A percentile compares a stretch with the other conserved stretches of the same genome.
These are phyloP conservation scores for Nasonia giraulti DNA, from an alignment of 1,140 invertebrate genomes.

Conservation along the genomic window DNA sequence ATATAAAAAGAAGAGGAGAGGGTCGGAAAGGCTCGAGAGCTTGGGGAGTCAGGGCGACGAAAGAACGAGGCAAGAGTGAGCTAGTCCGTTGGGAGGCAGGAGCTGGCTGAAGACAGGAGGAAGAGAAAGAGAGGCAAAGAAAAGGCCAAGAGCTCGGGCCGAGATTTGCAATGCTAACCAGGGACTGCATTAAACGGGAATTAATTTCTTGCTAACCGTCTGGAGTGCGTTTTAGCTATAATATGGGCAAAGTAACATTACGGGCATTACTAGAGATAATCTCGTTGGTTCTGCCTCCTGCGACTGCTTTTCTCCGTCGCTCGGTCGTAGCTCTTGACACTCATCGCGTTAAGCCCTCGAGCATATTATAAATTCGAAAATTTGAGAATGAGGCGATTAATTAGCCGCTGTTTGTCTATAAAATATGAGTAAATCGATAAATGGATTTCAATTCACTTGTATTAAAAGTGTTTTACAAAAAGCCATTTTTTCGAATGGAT, in stretches of 20 bases:
- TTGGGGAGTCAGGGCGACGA: conserved; percentile 29
- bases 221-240: conserved; percentile 61
- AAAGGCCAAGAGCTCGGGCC: conserved; percentile 48
- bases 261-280: conserved; percentile 65
- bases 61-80: conserved; percentile 9
- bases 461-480: too few relatives aligned
- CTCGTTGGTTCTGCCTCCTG: conserved; percentile 50
- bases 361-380: not conserved
- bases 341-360: not conserved
- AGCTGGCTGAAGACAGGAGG: conserved; percentile 44
- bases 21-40: conserved; percentile 2
- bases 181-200: conserved; percentile 72
- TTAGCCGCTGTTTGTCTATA: not conserved
- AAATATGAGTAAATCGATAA: too few relatives aligned
- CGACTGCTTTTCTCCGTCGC: not conserved
- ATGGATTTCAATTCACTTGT: too few relatives aligned
- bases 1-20: conserved; percentile 54
- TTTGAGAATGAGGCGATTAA: not conserved
- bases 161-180: conserved; percentile 72
- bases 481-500: too few relatives aligned
- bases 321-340: not conserved
- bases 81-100: conserved; percentile 15
- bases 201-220: conserved; percentile 73
- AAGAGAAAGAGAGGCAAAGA: conserved; percentile 33
- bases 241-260: conserved; percentile 56